phyloP scores from a whole-genome alignment of 2,797 vertebrate genomes.

The Tenualosa ilisha region DNA sequence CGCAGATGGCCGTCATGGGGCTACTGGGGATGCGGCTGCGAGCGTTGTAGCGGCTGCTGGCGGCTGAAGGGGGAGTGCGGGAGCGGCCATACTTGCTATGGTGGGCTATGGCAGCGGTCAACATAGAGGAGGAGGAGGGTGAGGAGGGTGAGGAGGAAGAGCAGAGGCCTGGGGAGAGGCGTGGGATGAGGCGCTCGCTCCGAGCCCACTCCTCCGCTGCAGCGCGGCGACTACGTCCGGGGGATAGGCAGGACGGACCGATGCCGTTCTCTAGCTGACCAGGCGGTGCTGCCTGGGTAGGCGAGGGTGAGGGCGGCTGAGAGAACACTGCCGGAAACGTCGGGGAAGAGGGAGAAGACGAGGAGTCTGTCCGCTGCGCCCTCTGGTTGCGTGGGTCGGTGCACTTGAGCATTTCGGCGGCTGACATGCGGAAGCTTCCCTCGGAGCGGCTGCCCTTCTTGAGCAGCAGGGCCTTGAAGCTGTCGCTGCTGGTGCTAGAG shows the following conservation, averaged over 20 bases:
- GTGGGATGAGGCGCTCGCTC: conserved; percentile 77
- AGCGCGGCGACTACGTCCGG: conserved; percentile 67
- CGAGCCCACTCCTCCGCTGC: conserved; percentile 81
- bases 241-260: conserved; percentile 37
- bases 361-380: conserved; percentile 50
- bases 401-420: conserved; percentile 84
- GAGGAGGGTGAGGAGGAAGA: conserved; percentile 54
- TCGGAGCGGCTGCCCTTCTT: conserved; percentile 85
- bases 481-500: conserved; percentile 84
- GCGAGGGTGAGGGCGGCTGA: neutral
- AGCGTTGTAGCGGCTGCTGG: conserved; percentile 84
- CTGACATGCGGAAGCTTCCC: conserved; percentile 83
- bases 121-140: neutral
- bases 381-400: conserved; percentile 73
- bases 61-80: conserved; percentile 86
- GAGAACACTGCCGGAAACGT: neutral
- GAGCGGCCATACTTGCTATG: conserved; percentile 75
- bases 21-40: conserved; percentile 83
- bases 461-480: conserved; percentile 91
- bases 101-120: conserved; percentile 47
- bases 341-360: conserved; percentile 44
- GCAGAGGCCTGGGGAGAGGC: conserved; percentile 65
- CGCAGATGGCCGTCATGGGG: conserved; percentile 90
- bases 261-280: neutral
- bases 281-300: neutral